phyloP scores from a whole-genome alignment of 2,797 vertebrate genomes.

The Momotus momota region DNA sequence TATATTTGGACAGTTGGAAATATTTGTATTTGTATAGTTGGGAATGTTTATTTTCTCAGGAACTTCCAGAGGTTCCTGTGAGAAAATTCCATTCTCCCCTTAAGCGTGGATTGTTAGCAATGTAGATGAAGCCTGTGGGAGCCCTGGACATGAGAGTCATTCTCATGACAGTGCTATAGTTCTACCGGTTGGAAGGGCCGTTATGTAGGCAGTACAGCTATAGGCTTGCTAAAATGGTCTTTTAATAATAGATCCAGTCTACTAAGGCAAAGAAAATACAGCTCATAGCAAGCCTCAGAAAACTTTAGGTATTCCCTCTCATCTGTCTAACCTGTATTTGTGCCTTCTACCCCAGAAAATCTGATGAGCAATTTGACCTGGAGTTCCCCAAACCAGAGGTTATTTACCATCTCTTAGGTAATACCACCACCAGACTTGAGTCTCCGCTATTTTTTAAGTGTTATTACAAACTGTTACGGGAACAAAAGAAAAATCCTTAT shows the following conservation, averaged over 20 bases:
- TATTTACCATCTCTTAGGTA: background rate
- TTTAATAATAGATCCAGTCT: background rate
- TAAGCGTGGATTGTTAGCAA: background rate
- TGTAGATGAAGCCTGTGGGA: accelerated
- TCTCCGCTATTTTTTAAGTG: background rate
- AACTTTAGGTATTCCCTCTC: background rate
- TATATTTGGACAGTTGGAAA: background rate
- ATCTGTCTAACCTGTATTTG: background rate
- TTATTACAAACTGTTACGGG: background rate
- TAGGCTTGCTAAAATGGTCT: background rate
- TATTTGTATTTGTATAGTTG: background rate
- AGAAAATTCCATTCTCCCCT: background rate
- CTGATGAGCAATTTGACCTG: background rate
- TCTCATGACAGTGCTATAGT: background rate
- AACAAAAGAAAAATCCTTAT: background rate
- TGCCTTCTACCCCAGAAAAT: background rate
- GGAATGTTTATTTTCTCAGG: slow-evolving; percentile 16
- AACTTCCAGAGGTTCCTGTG: background rate
- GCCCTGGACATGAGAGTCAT: background rate
- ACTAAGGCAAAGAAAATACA: background rate
- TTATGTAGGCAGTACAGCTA: background rate
- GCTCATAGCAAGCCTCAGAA: accelerated
- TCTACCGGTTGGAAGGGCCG: background rate
- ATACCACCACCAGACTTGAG: background rate
- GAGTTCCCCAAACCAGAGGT: background rate